Conservation (phyloP, 2,888 invertebrate species). For the Himalopsyche kuldschensis region DNA sequence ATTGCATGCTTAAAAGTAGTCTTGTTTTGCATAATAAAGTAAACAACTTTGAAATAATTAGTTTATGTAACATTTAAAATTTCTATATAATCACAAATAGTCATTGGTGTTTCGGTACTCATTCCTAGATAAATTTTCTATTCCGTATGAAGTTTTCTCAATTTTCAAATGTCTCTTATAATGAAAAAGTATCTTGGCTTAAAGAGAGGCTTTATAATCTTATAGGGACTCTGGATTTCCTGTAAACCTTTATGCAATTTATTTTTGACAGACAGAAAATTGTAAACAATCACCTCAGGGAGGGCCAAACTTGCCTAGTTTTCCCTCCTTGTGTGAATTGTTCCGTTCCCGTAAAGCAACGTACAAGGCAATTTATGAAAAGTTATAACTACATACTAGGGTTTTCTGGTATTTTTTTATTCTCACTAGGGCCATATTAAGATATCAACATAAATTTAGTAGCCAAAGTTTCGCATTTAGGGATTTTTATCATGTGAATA, state of each 20-base stretch:
- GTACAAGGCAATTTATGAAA: background rate
- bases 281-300: conserved; percentile 31
- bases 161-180: background rate
- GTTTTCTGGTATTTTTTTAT: background rate
- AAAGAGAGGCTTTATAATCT: background rate
- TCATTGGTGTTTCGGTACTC: no score
- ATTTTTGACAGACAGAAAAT: conserved; percentile 34
- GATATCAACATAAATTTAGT: no score
- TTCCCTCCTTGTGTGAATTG: conserved; percentile 7
- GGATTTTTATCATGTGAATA: no score
- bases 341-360: background rate
- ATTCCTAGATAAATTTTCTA: no score
- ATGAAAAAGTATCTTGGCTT: background rate
- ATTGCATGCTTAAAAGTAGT: no score
- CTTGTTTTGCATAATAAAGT: no score
- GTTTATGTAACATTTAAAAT: no score
- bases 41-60: no score
- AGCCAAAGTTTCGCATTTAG: no score
- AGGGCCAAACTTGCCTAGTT: conserved; percentile 20
- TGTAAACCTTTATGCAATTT: conserved; percentile 28
- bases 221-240: conserved; percentile 1
- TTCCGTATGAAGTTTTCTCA: no score
- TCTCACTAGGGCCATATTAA: no score
- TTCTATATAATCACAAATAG: no score
- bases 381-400: background rate